These are phyloP conservation scores for Lanius collurio DNA, from an alignment of 2,113 vertebrate genomes.

Conservation along the genomic window DNA sequence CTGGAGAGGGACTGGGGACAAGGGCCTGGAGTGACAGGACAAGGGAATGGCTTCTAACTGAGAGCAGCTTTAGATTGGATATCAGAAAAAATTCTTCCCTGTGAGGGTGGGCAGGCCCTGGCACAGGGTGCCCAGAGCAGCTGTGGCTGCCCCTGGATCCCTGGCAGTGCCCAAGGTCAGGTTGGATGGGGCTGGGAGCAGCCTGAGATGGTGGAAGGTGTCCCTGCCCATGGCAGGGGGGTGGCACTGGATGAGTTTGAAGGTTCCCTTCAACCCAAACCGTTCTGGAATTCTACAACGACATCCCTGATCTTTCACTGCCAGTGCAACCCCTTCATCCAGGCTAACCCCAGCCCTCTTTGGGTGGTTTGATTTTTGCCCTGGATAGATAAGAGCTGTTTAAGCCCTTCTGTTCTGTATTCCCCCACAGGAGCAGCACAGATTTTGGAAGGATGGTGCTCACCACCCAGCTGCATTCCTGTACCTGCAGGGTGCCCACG, in stretches of 20 bases:
- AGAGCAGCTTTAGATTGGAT: background rate
- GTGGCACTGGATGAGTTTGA: accelerated
- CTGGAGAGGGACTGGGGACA: background rate
- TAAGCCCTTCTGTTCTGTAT: background rate
- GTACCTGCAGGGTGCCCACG: accelerated
- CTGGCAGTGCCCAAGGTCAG: background rate
- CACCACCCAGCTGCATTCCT: background rate
- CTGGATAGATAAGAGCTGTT: background rate
- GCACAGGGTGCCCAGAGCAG: background rate
- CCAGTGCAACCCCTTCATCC: background rate
- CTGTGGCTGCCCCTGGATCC: background rate
- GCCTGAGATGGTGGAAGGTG: accelerated
- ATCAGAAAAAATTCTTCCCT: background rate
- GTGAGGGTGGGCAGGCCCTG: accelerated
- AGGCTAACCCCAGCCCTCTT: background rate
- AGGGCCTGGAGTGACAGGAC: background rate
- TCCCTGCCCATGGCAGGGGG: background rate
- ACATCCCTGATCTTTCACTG: background rate
- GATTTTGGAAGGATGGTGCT: background rate
- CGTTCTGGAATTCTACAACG: background rate
- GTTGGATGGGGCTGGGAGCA: accelerated
- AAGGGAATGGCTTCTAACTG: background rate
- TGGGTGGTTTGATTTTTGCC: background rate
- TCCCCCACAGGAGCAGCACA: background rate
- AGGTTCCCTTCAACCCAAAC: background rate